phyloP scores from a whole-genome alignment of 2,888 invertebrate genomes.

The Antitype chi region DNA sequence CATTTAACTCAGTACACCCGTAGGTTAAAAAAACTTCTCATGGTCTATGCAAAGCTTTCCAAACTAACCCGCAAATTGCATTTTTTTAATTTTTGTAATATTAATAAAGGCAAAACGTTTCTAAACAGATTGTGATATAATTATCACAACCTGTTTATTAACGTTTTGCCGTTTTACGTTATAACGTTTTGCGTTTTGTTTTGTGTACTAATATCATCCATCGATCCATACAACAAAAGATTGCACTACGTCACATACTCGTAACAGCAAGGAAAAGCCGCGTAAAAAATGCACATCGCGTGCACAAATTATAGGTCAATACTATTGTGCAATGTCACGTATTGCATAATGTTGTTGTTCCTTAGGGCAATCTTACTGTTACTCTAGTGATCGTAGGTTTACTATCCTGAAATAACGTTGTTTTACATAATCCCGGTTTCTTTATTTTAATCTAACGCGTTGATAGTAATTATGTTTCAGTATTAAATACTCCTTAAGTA shows the following conservation, averaged over 20 bases:
- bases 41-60: neutral
- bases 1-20: neutral
- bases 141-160: too few relatives aligned
- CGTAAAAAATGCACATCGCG: neutral
- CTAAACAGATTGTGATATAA: neutral
- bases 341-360: neutral
- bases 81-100: neutral
- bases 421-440: neutral
- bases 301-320: neutral
- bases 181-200: too few relatives aligned
- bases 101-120: neutral
- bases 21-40: neutral
- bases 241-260: neutral
- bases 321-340: neutral
- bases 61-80: neutral
- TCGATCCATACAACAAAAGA: neutral
- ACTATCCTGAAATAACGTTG: neutral
- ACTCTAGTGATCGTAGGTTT: neutral
- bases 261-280: neutral
- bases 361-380: neutral
- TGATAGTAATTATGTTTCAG: too few relatives aligned
- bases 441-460: neutral
- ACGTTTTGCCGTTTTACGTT: too few relatives aligned
- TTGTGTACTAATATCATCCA: too few relatives aligned
- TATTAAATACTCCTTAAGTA: too few relatives aligned